Conservation (phyloP, 2,113 vertebrate genomes). For the Rhagologus leucostigma region DNA sequence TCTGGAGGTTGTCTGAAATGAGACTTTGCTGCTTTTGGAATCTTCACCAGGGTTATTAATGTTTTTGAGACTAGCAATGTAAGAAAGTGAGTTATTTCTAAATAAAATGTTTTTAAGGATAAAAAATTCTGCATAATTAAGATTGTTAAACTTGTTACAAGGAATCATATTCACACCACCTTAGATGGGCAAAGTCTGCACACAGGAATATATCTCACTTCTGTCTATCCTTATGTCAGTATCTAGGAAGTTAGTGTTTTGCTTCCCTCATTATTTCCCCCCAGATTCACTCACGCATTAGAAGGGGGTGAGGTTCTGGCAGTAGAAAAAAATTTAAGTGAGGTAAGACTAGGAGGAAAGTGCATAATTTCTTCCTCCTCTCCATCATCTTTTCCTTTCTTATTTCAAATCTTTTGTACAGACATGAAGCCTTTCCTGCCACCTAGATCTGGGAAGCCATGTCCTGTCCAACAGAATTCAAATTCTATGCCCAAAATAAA, state of each 20-base stretch:
- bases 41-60: not conserved
- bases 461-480: not conserved
- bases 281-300: not conserved
- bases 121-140: not conserved
- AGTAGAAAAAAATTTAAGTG: not conserved
- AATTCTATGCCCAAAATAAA: not conserved
- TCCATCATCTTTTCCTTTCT: not conserved
- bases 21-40: not conserved
- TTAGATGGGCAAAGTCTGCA: not conserved
- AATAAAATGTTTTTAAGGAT: not conserved
- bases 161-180: not conserved
- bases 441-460: not conserved
- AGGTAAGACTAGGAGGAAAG: not conserved
- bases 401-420: not conserved
- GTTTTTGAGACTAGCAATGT: not conserved
- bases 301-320: not conserved
- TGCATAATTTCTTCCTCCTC: constrained; percentile 8
- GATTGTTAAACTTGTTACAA: not conserved
- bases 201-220: not conserved
- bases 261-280: not conserved
- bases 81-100: not conserved
- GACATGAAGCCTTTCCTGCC: not conserved
- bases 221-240: not conserved
- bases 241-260: not conserved
- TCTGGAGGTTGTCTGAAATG: not conserved